Evolutionary conservation across 2,113 vertebrate species (phyloP).

Genomic region (Holacanthus passer): DNA sequence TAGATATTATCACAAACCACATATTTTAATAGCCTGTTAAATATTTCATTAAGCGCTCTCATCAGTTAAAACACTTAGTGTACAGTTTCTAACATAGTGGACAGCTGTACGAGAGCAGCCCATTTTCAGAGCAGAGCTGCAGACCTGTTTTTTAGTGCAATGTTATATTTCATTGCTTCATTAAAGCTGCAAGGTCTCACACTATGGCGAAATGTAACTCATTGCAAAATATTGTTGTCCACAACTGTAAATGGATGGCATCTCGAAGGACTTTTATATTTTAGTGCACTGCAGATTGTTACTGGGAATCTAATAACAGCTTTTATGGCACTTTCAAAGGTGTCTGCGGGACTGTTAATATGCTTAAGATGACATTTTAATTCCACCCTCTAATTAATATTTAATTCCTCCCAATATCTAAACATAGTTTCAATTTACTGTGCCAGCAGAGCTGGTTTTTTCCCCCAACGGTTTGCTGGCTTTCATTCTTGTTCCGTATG

Average conservation of each 20-base stretch:
- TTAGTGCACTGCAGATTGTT: slow-evolving; percentile 20
- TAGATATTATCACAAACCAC: slow-evolving; percentile 37
- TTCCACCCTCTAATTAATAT: slow-evolving; percentile 6
- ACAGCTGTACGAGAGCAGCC: neutral
- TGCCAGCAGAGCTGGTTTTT: neutral
- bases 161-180: slow-evolving; percentile 8
- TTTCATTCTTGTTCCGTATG: neutral
- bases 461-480: neutral
- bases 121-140: neutral
- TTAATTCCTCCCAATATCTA: slow-evolving; percentile 18
- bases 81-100: neutral
- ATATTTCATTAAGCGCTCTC: slow-evolving; percentile 59
- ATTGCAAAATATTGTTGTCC: neutral
- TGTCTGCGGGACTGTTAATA: slow-evolving; percentile 28
- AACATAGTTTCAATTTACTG: neutral
- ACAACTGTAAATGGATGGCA: slow-evolving; percentile 11
- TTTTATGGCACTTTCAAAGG: slow-evolving; percentile 36
- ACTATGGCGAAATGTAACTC: neutral
- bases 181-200: slow-evolving; percentile 17
- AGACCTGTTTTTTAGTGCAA: slow-evolving; percentile 2
- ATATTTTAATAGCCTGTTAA: slow-evolving; percentile 70
- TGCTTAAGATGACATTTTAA: slow-evolving; percentile 10
- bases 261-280: neutral
- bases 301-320: slow-evolving; percentile 23
- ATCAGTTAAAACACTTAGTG: slow-evolving; percentile 30